Base-by-base conservation (phyloP, 2,888 invertebrate species). In the Empis livida region DNA sequence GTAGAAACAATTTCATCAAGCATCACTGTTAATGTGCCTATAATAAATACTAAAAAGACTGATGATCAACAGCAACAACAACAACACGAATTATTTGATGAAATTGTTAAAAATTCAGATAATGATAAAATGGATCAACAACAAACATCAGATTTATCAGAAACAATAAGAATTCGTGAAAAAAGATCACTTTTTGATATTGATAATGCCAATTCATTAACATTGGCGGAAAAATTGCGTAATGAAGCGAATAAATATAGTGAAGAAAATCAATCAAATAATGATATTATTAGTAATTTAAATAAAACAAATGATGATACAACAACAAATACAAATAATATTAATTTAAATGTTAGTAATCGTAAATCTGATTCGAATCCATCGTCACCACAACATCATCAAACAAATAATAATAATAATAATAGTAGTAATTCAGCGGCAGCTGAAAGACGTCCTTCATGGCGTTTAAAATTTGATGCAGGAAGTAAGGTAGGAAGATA, bases 391-490 rank as follows among this genome's bases (percentile, higher is more conserved):
- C 51, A 54, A 23, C 55, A 55, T 42, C 53, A 55, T 48, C 50
- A 51, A 15, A 46, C 45, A 42, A 49, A 48, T 38, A 52, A 13
- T 35, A 35, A 13, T 35, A 35, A 13, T 35, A 39, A 43, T 43
- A 40, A 43, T 46, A 43, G 23, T 15, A 40, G 56, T 20, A 31
- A 54, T 43, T 51, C 54, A 46, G 49, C 61, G 37, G 55, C 61
- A 51, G 62, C 65, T 32, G 91, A 91, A 71, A 79, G 90, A 58
- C 82, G 91, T 64, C 91, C 92, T 39, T 91, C 91, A 59, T 92
- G 92, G 92, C 81, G 91, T 69, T 78, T 92, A 62, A 81, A 85
- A 68, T 83, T 90, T 71, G 90, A 91, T 76, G 85, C 87, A 70
- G 77, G 82, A 70, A 87, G 85, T 75, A 92, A 91, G 88, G 90